Conservation (phyloP, 2,113 vertebrate genomes). For the Gadus macrocephalus region DNA sequence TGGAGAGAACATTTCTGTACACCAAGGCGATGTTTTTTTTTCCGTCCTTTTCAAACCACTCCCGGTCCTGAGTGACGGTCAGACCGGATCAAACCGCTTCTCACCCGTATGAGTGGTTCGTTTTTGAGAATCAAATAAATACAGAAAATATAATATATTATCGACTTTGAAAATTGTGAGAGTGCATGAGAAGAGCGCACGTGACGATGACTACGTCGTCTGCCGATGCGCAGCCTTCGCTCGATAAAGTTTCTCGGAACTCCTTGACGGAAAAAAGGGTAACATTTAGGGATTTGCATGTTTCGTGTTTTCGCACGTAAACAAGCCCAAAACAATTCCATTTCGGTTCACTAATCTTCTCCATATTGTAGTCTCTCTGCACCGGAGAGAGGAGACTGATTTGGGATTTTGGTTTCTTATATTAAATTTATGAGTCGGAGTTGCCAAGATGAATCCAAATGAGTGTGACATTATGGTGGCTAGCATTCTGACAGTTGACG, state of each 20-base stretch:
- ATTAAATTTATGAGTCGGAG: conserved; percentile 47
- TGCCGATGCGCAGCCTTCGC: not conserved
- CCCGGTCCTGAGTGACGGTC: no score
- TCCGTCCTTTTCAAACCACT: no score
- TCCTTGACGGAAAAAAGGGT: conserved; percentile 26
- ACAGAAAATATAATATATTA: no score
- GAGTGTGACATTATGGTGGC: conserved; percentile 53
- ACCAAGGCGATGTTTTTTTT: no score
- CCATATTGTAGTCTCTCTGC: conserved; percentile 37
- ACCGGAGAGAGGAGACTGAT: not conserved
- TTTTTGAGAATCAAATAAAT: no score
- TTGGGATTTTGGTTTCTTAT: conserved; percentile 38
- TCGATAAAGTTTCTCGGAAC: conserved; percentile 21
- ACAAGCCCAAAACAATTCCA: not conserved
- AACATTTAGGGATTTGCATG: no score
- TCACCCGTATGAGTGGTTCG: no score
- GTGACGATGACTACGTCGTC: no score
- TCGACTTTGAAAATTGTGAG: no score
- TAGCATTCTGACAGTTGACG: conserved; percentile 52
- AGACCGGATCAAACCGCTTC: no score
- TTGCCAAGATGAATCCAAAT: conserved; percentile 60
- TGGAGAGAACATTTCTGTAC: no score
- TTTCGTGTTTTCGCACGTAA: not conserved
- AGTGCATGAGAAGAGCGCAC: no score
- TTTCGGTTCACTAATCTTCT: conserved; percentile 23